Evolutionary conservation across 2,797 vertebrate species (phyloP).

Genomic region (Borostomias antarcticus): DNA sequence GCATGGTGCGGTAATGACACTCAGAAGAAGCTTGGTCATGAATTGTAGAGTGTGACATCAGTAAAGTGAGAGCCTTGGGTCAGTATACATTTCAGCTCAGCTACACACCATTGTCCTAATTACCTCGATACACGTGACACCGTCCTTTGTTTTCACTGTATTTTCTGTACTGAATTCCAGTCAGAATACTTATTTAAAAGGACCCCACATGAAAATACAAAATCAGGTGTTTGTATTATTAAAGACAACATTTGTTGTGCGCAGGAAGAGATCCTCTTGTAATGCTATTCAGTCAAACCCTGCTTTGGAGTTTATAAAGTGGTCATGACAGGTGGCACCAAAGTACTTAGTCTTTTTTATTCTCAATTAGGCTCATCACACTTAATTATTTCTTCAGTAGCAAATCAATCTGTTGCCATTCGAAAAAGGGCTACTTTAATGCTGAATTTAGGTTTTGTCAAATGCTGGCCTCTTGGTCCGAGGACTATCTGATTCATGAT

Average conservation of each 20-base stretch:
- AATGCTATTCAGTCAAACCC: no score
- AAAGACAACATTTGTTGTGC: not conserved
- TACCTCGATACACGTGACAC: conserved; percentile 46
- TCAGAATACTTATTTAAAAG: not conserved
- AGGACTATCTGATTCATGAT: no score
- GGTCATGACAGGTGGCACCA: not conserved
- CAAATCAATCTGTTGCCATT: no score
- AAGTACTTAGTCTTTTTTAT: not conserved
- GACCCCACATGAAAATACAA: not conserved
- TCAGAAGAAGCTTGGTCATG: conserved; percentile 4
- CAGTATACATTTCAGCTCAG: conserved; percentile 54
- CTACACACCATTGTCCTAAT: conserved; percentile 64
- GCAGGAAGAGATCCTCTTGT: not conserved
- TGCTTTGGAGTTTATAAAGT: no score
- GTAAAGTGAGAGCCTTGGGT: conserved; percentile 29
- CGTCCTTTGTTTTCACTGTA: conserved; percentile 20
- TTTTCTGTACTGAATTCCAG: conserved; percentile 1
- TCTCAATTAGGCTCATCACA: not conserved
- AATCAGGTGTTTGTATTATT: not conserved
- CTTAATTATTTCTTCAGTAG: no score
- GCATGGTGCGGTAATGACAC: not conserved
- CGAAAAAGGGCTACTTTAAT: no score
- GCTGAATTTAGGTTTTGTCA: no score
- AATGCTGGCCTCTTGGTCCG: no score
- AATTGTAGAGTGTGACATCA: conserved; percentile 28